Evolutionary conservation across 2,113 vertebrate genomes (phyloP), one percentile per base, ranked within the genome.

Genomic region (Paralichthys olivaceus): DNA sequence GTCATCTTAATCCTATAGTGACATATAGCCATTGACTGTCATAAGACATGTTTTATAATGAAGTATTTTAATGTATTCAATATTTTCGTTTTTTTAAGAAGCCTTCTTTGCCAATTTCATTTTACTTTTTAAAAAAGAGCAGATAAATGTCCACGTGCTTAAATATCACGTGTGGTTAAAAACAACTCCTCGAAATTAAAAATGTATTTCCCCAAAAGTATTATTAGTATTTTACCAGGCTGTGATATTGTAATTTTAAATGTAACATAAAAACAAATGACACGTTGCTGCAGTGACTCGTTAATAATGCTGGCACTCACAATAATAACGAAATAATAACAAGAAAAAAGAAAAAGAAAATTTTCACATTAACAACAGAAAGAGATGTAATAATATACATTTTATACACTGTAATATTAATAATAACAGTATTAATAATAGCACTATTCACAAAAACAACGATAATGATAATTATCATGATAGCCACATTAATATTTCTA

Each of bases 11-110:
- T 19, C 45, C 17, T 19, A 49, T 19, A 40, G 11, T 45, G 17
- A 19, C 28, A 22, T 19, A 29, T 57, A n/a, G 0, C 2, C 25
- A 26, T 60, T 20, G 23, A 43, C 7, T 23, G 4, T 9, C 29
- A 11, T 0, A 49, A 20, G 34, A 5, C 17, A 11, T 3, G 20
- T 20, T 23, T 43, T n/a, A 5, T 14, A 6, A 13, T 43, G 4
- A 40, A 57, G 1, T 49, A 2, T 51, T 0, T 28, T 0, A 49
- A n/a, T 25, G 28, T 47, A 0, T 47, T 26, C 0, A 15, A 12
- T 9, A 34, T 66, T 74, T 74, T 26, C 22, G 55, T 69, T 0
- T 51, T 22, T 6, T 20, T 6, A 54, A 54, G 22, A 57, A 57
- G 14, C 17, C 7, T 28, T 1, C 14, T 57, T 57, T 23, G 49